A percentile compares a stretch with the other conserved stretches of the same genome.
phyloP scores from a whole-genome alignment of 2,797 vertebrate species.

The Somateria mollissima region DNA sequence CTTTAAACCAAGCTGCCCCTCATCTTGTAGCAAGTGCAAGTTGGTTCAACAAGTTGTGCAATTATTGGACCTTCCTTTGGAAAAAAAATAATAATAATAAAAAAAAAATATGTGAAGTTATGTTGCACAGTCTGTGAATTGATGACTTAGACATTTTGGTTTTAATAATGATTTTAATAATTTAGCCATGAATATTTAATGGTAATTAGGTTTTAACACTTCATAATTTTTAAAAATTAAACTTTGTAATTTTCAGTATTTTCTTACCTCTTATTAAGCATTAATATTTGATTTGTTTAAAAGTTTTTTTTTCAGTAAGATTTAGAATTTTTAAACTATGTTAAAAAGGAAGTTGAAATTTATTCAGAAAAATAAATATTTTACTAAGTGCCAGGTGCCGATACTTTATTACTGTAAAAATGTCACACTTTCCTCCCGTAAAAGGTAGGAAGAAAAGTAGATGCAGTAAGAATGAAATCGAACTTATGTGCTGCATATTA shows the following conservation, averaged over 20 bases:
- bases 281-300: conserved; percentile 76
- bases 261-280: conserved; percentile 61
- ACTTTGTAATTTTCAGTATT: conserved; percentile 50
- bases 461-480: background rate
- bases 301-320: conserved; percentile 16
- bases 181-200: conserved; percentile 74
- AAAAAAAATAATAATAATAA: background rate
- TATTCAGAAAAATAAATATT: conserved; percentile 35
- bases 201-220: conserved; percentile 53
- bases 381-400: conserved; percentile 50
- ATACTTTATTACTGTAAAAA: background rate
- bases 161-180: conserved; percentile 68
- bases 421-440: background rate
- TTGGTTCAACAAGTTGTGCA: background rate
- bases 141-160: conserved; percentile 8
- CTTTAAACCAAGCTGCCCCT: background rate
- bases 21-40: background rate
- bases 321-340: conserved; percentile 49
- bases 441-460: background rate
- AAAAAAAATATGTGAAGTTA: background rate
- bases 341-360: conserved; percentile 34
- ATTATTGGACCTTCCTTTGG: background rate
- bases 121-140: conserved; percentile 11
- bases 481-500: background rate
- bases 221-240: conserved; percentile 70